These are phyloP conservation scores for Drosophila histrio DNA, from an alignment of 2,888 invertebrate species.

Conservation along the genomic window DNA sequence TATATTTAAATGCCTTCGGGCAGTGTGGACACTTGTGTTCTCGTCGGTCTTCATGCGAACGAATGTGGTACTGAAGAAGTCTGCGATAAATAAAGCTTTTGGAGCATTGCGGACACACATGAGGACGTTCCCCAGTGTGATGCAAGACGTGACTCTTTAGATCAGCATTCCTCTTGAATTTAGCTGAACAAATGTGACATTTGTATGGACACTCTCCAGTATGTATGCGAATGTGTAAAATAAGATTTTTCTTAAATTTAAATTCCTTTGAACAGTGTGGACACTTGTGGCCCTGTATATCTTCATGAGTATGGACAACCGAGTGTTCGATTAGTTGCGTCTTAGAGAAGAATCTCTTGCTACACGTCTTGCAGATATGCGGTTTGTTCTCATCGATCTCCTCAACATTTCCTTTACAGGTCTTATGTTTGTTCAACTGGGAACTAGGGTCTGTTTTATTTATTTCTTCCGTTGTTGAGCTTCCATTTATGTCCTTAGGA, in stretches of 20 bases:
- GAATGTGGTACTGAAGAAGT: too few relatives aligned
- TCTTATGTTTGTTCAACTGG: neutral
- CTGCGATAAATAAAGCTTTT: too few relatives aligned
- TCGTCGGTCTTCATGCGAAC: too few relatives aligned
- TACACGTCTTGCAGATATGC: neutral
- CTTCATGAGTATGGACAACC: neutral
- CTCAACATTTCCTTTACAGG: neutral
- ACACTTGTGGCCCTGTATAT: neutral
- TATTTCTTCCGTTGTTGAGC: neutral
- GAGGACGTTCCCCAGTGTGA: too few relatives aligned
- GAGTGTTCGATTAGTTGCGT: neutral
- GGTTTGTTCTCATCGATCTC: neutral
- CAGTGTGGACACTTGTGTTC: too few relatives aligned
- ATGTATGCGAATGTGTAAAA: too few relatives aligned
- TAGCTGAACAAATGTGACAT: too few relatives aligned
- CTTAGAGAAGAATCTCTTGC: neutral
- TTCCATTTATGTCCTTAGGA: neutral
- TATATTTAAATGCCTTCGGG: too few relatives aligned
- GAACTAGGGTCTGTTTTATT: neutral
- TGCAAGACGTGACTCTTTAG: too few relatives aligned
- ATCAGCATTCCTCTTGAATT: too few relatives aligned
- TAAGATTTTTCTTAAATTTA: neutral
- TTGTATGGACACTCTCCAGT: too few relatives aligned
- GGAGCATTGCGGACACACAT: too few relatives aligned
- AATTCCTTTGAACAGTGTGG: neutral